A percentile compares a stretch with the other conserved stretches of the same genome.
phyloP scores from a whole-genome alignment of 2,113 vertebrate genomes.

The Oreochromis niloticus region DNA sequence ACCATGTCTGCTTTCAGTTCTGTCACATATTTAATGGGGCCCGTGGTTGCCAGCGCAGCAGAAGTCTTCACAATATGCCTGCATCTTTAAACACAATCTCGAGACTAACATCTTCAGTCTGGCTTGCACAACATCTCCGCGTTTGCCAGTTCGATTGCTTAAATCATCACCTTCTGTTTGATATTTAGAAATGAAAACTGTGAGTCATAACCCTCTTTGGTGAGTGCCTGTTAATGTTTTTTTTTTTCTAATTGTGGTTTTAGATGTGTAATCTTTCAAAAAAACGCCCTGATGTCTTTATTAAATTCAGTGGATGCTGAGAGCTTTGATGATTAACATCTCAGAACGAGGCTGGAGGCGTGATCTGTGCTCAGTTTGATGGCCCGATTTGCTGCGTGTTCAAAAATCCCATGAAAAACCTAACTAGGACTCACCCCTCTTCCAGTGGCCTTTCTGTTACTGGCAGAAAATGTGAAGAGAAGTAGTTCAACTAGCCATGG shows the following conservation, averaged over 20 bases:
- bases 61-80: conserved; percentile 39
- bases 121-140: neutral
- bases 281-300: neutral
- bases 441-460: neutral
- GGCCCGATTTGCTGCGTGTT: neutral
- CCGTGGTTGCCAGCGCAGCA: neutral
- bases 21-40: neutral
- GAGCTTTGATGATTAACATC: neutral
- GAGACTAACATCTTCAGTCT: conserved; percentile 5
- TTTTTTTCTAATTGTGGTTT: neutral
- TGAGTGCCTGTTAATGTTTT: neutral
- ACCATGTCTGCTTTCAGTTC: neutral
- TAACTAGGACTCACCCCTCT: neutral
- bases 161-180: conserved; percentile 3
- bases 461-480: neutral
- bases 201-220: neutral
- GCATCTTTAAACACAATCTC: conserved; percentile 14
- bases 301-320: neutral
- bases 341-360: neutral
- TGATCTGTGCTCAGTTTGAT: neutral
- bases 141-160: neutral
- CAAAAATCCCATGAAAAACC: neutral
- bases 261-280: neutral
- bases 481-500: neutral
- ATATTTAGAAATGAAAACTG: neutral